phyloP scores from a whole-genome alignment of 2,113 vertebrate genomes.

The Mungos mungo region DNA sequence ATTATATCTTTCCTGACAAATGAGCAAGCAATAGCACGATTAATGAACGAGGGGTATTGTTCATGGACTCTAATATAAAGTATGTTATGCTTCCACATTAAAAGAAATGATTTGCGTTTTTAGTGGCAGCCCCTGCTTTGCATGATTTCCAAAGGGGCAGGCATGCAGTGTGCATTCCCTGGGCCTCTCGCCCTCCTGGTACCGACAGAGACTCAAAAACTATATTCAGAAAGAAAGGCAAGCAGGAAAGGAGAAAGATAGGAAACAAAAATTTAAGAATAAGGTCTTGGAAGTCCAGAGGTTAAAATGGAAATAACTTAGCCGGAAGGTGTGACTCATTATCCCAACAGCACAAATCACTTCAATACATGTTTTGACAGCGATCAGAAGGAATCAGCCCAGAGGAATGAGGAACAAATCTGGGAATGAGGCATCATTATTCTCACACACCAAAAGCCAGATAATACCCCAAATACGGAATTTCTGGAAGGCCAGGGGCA shows the following conservation, averaged over 20 bases:
- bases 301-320: not conserved
- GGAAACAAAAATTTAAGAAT: not conserved
- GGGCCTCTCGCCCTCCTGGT: not conserved
- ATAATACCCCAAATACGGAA: not conserved
- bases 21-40: not conserved
- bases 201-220: not conserved
- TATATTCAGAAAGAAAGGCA: not conserved
- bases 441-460: not conserved
- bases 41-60: not conserved
- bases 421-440: not conserved
- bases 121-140: not conserved
- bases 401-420: not conserved
- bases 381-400: not conserved
- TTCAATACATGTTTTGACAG: not conserved
- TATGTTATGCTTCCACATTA: not conserved
- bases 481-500: not conserved
- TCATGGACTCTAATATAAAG: not conserved
- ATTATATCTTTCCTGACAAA: slow-evolving; percentile 22
- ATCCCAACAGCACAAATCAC: not conserved
- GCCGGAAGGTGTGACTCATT: not conserved
- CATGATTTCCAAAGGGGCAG: not conserved
- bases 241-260: not conserved
- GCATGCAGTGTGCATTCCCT: not conserved
- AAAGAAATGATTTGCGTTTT: not conserved
- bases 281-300: not conserved